Conservation (phyloP, 2,888 invertebrate genomes). For the Incurvaria masculella region DNA sequence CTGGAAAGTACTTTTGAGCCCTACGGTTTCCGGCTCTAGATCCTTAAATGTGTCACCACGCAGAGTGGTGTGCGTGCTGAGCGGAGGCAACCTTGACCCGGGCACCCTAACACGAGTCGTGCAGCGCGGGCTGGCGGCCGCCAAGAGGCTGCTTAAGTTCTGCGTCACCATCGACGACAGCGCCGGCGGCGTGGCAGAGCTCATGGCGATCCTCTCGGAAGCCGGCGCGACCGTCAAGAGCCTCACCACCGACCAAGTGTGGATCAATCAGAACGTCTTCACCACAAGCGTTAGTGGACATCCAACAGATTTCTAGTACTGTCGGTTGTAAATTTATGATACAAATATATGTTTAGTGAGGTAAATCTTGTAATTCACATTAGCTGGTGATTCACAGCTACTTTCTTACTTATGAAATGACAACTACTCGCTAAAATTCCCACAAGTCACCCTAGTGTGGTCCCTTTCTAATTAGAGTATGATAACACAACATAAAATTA, state of each 20-base stretch:
- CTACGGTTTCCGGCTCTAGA: too few relatives aligned
- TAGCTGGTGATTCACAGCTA: too few relatives aligned
- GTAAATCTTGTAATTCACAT: too few relatives aligned
- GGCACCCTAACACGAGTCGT: conserved; percentile 72
- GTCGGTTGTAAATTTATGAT: too few relatives aligned
- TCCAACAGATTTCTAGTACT: too few relatives aligned
- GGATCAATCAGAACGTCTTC: conserved; percentile 40
- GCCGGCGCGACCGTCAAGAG: conserved; percentile 40
- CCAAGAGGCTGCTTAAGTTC: conserved; percentile 67
- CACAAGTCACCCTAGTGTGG: too few relatives aligned
- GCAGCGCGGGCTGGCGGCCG: conserved; percentile 75
- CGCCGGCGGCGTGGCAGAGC: conserved; percentile 68
- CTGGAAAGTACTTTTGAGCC: too few relatives aligned
- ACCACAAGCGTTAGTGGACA: conserved; percentile 43
- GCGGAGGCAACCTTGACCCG: conserved; percentile 79
- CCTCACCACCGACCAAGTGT: conserved; percentile 44
- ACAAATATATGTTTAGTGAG: too few relatives aligned
- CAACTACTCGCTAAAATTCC: too few relatives aligned
- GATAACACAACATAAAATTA: too few relatives aligned
- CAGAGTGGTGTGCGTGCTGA: conserved; percentile 73
- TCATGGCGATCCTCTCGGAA: conserved; percentile 39
- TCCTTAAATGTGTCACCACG: too few relatives aligned
- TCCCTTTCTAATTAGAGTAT: conserved; percentile 6
- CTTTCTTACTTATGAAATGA: conserved; percentile 6
- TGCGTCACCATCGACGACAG: conserved; percentile 69